Base-by-base conservation (phyloP, 2,113 vertebrate genomes). In the Platysternon megacephalum region DNA sequence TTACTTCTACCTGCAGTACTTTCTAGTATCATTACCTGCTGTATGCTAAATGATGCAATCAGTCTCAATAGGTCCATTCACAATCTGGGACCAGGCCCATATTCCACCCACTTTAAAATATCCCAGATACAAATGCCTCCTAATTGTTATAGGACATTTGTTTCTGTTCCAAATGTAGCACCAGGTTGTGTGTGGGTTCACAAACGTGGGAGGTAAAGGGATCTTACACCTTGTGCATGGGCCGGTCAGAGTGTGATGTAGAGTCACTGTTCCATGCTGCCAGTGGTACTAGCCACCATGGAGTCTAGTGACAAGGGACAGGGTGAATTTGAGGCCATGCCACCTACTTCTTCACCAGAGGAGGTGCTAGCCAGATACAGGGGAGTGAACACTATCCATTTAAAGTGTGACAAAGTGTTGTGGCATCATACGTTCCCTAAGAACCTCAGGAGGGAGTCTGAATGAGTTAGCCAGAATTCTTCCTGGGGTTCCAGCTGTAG, bases 1-100 rank as follows among this genome's bases (percentile, higher is more conserved):
- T 96, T 93, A 49, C 49, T 88, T 94, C 90, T 95, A 78, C 84
- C 84, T 88, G 87, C 86, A 87, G 55, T 17, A 94, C 94, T 96
- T 96, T 96, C 91, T 95, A 95, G 93, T 91, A 89, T 78, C 95
- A 48, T 93, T 93, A 86, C 76, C 91, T 90, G 89, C 46, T 76
- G 79, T 88, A n/a, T n/a, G 8, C 89, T 56, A 93, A 86, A 96
- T 11, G 92, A 95, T 95, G 88, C 90, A 56, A 85, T n/a, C 68
- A 72, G n/a, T 72, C 17, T 72, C 17, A 22, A 24, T 42, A 24
- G n/a, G 10, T 72, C 68, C 39, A 72, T 22, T 72, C 68, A 39
- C n/a, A 39, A 24, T 72, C n/a, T 72, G 53, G 91, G 95, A 85
- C 32, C 80, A 83, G 76, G 84, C 79, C 93, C 93, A 48, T 9